These are phyloP conservation scores for Clunio marinus DNA, from an alignment of 2,888 invertebrate genomes.

Conservation along the genomic window DNA sequence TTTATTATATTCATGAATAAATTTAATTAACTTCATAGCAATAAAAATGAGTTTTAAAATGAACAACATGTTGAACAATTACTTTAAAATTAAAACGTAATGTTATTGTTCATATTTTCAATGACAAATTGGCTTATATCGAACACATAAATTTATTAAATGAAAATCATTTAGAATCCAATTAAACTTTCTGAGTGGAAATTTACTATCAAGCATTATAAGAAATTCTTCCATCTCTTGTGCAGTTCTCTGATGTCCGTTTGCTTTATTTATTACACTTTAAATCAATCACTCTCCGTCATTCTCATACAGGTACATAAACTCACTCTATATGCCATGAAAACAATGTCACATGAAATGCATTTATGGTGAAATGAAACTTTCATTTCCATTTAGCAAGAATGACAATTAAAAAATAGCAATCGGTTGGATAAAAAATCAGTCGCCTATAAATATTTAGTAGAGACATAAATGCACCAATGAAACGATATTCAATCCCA, in stretches of 20 bases:
- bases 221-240: no score
- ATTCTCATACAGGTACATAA: neutral
- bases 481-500: neutral
- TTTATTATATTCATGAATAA: no score
- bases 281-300: neutral
- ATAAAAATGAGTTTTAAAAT: no score
- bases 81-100: no score
- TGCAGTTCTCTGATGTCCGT: neutral
- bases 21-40: no score
- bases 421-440: neutral
- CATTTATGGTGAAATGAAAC: constrained; percentile 2
- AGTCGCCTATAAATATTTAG: neutral
- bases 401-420: constrained; percentile 17
- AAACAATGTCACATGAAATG: neutral
- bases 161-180: no score
- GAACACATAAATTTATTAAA: no score
- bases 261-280: neutral
- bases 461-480: neutral
- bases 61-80: no score
- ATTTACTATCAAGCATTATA: no score
- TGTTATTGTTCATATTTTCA: no score
- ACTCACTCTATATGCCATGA: neutral
- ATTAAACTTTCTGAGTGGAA: neutral
- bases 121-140: no score
- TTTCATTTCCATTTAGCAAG: neutral